Evolutionary conservation across 2,797 vertebrate species (phyloP).

Genomic region (Protonibea diacanthus): DNA sequence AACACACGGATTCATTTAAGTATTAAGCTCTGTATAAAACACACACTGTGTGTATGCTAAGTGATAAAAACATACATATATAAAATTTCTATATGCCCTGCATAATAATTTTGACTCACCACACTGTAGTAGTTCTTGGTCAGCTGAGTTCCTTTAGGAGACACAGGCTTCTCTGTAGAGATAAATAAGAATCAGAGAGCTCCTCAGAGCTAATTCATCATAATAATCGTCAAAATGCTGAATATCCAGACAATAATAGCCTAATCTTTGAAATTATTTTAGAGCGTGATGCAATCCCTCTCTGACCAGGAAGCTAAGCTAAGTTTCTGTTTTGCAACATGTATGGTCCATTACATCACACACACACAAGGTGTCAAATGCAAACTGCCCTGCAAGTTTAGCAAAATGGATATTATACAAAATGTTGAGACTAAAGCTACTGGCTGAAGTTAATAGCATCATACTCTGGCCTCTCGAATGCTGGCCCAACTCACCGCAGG

Average conservation of each 20-base stretch:
- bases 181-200: background rate
- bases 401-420: background rate
- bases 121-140: constrained; percentile 98
- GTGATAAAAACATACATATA: background rate
- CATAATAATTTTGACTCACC: constrained; percentile 84
- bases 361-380: background rate
- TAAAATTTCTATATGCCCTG: background rate
- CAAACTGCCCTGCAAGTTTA: background rate
- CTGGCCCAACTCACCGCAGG: constrained; percentile 89
- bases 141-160: constrained; percentile 93
- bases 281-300: background rate
- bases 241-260: background rate
- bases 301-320: background rate
- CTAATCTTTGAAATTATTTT: background rate
- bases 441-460: no score
- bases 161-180: constrained; percentile 91
- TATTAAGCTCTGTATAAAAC: background rate
- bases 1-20: background rate
- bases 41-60: background rate
- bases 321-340: background rate
- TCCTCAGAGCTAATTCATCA: background rate
- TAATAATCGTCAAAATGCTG: background rate
- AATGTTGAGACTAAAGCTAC: no score
- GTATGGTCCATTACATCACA: background rate
- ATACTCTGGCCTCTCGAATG: background rate